Evolutionary conservation across 2,113 vertebrate species (phyloP).

Genomic region (Gambusia affinis): DNA sequence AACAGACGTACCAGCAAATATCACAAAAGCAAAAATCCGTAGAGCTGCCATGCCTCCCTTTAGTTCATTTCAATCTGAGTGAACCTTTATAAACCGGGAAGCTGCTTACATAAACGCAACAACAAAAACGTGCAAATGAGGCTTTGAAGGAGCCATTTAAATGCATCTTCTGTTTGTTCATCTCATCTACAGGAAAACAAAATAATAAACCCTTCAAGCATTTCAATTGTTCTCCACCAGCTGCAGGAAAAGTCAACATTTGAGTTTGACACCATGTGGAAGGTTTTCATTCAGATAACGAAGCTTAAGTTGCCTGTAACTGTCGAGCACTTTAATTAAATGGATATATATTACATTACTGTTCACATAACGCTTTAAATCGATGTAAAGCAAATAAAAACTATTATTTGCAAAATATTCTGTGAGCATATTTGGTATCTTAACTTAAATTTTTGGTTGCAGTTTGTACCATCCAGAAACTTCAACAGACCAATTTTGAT

Average conservation of each 20-base stretch:
- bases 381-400: not conserved
- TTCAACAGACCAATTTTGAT: too few species aligned
- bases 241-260: slow-evolving; percentile 40
- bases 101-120: not conserved
- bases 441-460: not conserved
- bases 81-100: slow-evolving; percentile 8
- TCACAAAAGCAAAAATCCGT: not conserved
- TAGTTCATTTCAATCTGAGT: not conserved
- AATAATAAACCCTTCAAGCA: not conserved
- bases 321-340: not conserved
- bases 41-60: slow-evolving; percentile 33
- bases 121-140: not conserved
- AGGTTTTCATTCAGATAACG: too few species aligned
- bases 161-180: not conserved
- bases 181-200: not conserved
- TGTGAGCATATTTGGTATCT: not conserved
- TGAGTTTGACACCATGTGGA: not conserved
- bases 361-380: not conserved
- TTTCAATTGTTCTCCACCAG: slow-evolving; percentile 26
- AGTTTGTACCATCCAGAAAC: too few species aligned
- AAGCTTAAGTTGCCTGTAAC: not conserved
- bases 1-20: slow-evolving; percentile 43
- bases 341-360: not conserved
- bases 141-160: not conserved
- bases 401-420: not conserved